Base-by-base conservation (phyloP, 2,797 vertebrate genomes). In the Thunnus albacares region DNA sequence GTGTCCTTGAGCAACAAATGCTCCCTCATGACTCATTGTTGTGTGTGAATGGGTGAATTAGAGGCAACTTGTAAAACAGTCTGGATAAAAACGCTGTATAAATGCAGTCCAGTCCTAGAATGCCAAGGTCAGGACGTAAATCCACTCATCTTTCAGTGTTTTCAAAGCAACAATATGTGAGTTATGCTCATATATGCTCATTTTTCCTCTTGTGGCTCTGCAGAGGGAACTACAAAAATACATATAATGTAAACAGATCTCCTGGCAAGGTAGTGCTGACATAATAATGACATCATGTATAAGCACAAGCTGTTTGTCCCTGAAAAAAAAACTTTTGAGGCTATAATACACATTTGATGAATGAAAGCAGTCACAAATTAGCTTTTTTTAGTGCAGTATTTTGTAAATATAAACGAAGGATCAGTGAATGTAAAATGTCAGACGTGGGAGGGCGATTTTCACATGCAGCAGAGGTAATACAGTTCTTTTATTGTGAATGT, bases 311-410 rank as follows among this genome's bases (percentile, higher is more conserved):
- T 0, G 13, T 59, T 58, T 47, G 14, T 65, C 24, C 59, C 24
- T 66, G 55, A 57, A 59, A 47, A 58, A 73, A 35, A 11, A 2
- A 0, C 4, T 35, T 38, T 24, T 6, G 24, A 38, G 4, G 18
- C 57, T 74, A 30, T n/a, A 51, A 66, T 10, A 33, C 20, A 3
- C 9, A 17, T 64, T 56, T 64, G 33, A 61, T 61, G 47, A 33
- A n/a, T 22, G 20, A 30, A 3, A 63, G 30, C 0, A 7, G 53
- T 58, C n/a, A 22, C 9, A 47, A 6, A 45, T 51, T 2, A 1
- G n/a, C 5, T 76, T 75, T 45, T n/a, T 15, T 41, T 41, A 47
- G 24, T 18, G 14, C 49, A 55, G 26, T 24, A 13, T 47, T 63
- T 63, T 49, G 28, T 24, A 22, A 17, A n/a, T 51, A 18, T 33